Percentiles rank a stretch among this genome's conserved stretches.
phyloP scores from a whole-genome alignment of 2,888 invertebrate species.

The Agrilus biguttatus region DNA sequence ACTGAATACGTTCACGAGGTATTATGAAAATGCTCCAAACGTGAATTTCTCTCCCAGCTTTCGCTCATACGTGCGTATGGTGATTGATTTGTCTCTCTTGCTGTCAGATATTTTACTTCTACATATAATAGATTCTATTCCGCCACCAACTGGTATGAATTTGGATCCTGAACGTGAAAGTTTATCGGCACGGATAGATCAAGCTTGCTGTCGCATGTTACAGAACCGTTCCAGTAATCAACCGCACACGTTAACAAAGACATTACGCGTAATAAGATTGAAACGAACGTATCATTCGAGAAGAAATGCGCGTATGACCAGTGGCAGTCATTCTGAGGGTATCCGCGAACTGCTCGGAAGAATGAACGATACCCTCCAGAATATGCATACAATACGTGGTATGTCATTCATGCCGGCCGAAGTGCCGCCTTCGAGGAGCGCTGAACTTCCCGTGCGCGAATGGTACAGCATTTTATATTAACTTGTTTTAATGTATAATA shows the following conservation, averaged over 20 bases:
- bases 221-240: conserved; percentile 20
- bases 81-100: conserved; percentile 33
- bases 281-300: conserved; percentile 24
- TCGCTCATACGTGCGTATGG: conserved; percentile 20
- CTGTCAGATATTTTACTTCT: conserved; percentile 34
- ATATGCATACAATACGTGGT: conserved; percentile 11
- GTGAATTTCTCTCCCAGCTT: conserved; percentile 13
- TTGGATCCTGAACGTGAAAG: conserved; percentile 25
- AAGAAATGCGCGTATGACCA: conserved; percentile 23
- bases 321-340: conserved; percentile 14
- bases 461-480: conserved; percentile 14
- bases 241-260: conserved; percentile 23
- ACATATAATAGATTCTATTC: conserved; percentile 32
- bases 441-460: conserved; percentile 10
- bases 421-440: not conserved
- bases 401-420: conserved; percentile 1
- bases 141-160: conserved; percentile 25
- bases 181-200: conserved; percentile 24
- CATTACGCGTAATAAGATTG: conserved; percentile 22
- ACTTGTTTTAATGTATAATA: conserved; percentile 10
- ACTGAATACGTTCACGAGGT: conserved; percentile 33
- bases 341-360: conserved; percentile 13
- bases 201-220: conserved; percentile 26
- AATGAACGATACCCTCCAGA: conserved; percentile 14
- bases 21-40: conserved; percentile 30